Conservation (phyloP, 37 sponge, comb jelly and placozoan species). For the Crambe crambe region DNA sequence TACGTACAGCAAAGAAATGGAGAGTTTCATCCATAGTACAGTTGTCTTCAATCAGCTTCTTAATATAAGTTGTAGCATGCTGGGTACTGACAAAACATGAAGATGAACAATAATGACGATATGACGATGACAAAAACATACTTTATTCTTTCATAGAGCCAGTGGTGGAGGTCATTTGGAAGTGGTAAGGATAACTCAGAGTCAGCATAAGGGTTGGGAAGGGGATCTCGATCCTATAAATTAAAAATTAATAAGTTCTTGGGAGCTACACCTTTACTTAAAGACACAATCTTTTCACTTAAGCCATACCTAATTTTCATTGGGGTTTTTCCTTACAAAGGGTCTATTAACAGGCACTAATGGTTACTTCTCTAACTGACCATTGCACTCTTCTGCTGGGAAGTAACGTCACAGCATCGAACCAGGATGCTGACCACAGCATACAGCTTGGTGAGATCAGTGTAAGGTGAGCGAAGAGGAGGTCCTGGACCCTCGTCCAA, state of each 20-base stretch:
- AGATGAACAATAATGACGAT: not conserved
- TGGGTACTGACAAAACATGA: conserved; percentile 27
- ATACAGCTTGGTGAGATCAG: conserved; percentile 81
- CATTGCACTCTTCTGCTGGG: conserved; percentile 31
- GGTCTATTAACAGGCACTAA: too few species aligned
- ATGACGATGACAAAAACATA: not conserved
- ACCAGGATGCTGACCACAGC: conserved; percentile 75
- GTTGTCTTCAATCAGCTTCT: conserved; percentile 86
- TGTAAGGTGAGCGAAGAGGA: conserved; percentile 74
- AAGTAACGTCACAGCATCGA: conserved; percentile 80
- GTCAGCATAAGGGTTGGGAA: conserved; percentile 72
- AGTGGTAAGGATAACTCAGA: conserved; percentile 57
- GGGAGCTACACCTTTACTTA: too few species aligned
- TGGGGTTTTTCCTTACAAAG: too few species aligned
- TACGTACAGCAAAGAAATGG: conserved; percentile 59
- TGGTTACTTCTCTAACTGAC: too few species aligned
- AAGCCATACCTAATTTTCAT: too few species aligned
- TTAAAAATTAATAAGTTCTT: too few species aligned
- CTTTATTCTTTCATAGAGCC: conserved; percentile 74
- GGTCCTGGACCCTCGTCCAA: conserved; percentile 94
- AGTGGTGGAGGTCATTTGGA: conserved; percentile 63
- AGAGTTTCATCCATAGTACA: conserved; percentile 71
- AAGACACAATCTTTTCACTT: too few species aligned
- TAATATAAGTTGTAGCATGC: conserved; percentile 63
- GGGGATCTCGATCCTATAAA: conserved; percentile 28